Percentiles rank a stretch among this genome's conserved stretches.
Conservation (phyloP, 2,113 vertebrate genomes). For the Varanus salvator region DNA sequence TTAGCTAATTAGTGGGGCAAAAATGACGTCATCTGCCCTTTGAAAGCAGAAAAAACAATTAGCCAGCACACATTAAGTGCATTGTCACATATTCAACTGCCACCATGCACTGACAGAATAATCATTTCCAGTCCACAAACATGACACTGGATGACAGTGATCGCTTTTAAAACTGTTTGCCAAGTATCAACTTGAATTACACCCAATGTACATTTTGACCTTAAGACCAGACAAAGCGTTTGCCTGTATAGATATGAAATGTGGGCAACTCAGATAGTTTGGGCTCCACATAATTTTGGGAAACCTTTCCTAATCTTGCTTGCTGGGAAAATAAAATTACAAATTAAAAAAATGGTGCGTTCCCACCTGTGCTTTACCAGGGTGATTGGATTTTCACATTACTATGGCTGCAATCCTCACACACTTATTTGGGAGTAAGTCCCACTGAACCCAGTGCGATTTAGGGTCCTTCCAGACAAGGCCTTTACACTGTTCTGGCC, state of each 20-base stretch:
- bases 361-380: neutral
- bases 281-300: neutral
- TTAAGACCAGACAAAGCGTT: neutral
- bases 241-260: neutral
- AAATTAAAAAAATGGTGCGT: neutral
- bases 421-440: too few species aligned
- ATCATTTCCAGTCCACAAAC: neutral
- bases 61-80: constrained; percentile 22
- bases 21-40: constrained; percentile 5
- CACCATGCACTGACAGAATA: constrained; percentile 1
- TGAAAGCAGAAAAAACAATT: constrained; percentile 5
- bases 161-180: neutral
- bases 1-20: constrained; percentile 9
- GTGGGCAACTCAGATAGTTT: neutral
- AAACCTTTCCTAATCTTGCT: neutral
- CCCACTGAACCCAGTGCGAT: too few species aligned
- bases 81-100: neutral
- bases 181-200: neutral
- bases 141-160: neutral
- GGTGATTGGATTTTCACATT: neutral
- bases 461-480: too few species aligned
- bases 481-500: too few species aligned
- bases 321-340: neutral
- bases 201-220: neutral
- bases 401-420: neutral